phyloP scores from a whole-genome alignment of 2,888 invertebrate genomes.

The Plagodis pulveraria region DNA sequence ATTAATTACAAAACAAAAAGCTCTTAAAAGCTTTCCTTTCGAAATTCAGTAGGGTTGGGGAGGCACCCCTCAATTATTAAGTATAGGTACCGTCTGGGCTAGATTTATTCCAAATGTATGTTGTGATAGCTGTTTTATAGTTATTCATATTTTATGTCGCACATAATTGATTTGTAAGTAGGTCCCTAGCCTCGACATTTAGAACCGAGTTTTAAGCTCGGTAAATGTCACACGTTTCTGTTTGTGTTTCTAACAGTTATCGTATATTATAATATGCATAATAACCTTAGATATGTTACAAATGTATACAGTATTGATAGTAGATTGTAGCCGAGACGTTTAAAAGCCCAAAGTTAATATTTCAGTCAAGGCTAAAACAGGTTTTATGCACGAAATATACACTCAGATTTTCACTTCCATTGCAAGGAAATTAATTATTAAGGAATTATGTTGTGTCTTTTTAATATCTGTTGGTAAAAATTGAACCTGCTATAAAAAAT shows the following conservation, averaged over 20 bases:
- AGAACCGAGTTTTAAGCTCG: conserved; percentile 22
- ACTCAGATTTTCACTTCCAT: too few relatives aligned
- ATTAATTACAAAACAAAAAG: conserved; percentile 83
- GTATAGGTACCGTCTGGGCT: conserved; percentile 68
- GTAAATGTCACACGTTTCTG: conserved; percentile 33
- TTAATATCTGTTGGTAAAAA: too few relatives aligned
- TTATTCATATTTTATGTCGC: conserved; percentile 27
- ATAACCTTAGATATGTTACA: background rate
- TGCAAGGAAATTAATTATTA: too few relatives aligned
- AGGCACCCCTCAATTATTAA: conserved; percentile 72
- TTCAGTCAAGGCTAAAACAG: too few relatives aligned
- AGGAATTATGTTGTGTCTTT: too few relatives aligned
- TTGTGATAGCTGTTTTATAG: conserved; percentile 37
- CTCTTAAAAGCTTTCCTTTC: conserved; percentile 83
- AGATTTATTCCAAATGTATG: conserved; percentile 68
- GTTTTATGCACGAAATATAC: too few relatives aligned
- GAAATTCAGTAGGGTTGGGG: conserved; percentile 76
- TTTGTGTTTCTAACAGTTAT: conserved; percentile 5
- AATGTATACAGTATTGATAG: too few relatives aligned
- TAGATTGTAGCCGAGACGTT: too few relatives aligned
- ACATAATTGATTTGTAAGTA: conserved; percentile 33
- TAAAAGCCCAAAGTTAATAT: too few relatives aligned
- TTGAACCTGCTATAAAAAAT: too few relatives aligned
- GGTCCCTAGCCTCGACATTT: conserved; percentile 39
- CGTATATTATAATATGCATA: background rate